A percentile compares a stretch with the other conserved stretches of the same genome.
These are phyloP conservation scores for Anas platyrhynchos DNA, from an alignment of 2,113 vertebrate genomes.

Conservation along the genomic window DNA sequence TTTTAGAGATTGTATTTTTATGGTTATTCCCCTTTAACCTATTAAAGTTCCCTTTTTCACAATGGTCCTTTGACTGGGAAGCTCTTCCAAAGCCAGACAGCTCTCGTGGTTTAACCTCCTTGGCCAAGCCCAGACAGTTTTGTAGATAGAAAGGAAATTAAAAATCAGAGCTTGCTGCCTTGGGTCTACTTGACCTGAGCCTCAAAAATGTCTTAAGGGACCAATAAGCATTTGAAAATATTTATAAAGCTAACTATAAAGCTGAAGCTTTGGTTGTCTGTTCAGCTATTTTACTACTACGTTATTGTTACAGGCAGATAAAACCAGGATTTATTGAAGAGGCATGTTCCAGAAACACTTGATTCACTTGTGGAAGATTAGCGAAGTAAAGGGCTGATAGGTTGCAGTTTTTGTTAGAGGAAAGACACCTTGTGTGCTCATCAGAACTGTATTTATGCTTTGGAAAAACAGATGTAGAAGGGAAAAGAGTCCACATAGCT, in stretches of 20 bases:
- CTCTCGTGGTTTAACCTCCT: background rate
- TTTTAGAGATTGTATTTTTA: accelerated
- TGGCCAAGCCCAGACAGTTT: background rate
- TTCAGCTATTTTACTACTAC: background rate
- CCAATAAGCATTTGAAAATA: background rate
- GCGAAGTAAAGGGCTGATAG: background rate
- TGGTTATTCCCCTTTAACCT: background rate
- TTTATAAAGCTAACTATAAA: background rate
- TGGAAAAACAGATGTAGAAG: background rate
- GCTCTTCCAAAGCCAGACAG: background rate
- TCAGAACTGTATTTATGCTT: background rate
- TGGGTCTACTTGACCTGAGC: conserved; percentile 26
- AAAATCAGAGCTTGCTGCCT: background rate
- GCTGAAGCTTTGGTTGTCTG: background rate
- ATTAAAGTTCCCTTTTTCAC: background rate
- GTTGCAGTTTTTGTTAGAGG: background rate
- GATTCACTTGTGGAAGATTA: background rate
- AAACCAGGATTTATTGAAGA: background rate
- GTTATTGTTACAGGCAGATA: background rate
- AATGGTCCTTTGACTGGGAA: background rate
- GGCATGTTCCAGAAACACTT: background rate
- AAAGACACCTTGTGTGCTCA: accelerated
- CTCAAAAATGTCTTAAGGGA: background rate
- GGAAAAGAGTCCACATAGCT: background rate
- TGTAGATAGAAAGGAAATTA: background rate